Percentiles rank a stretch among this genome's conserved stretches.
These are phyloP conservation scores for Acleris cristana DNA, from an alignment of 2,888 invertebrate genomes.

Conservation along the genomic window DNA sequence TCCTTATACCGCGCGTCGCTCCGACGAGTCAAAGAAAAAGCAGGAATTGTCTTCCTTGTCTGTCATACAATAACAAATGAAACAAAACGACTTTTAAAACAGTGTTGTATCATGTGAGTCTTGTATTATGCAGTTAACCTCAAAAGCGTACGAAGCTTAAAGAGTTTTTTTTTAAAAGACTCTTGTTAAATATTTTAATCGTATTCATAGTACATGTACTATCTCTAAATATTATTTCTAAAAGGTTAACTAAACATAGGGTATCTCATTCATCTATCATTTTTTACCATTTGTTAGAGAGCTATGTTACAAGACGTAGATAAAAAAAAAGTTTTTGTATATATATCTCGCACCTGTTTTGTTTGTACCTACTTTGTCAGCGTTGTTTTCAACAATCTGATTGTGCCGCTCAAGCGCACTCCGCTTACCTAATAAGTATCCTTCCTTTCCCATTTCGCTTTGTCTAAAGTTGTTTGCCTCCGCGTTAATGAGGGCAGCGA, in stretches of 20 bases:
- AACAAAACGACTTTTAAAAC: not conserved
- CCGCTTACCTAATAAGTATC: slow-evolving; percentile 27
- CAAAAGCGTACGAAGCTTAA: no score
- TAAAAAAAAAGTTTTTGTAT: not conserved
- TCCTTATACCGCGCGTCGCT: slow-evolving; percentile 7
- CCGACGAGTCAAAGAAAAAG: not conserved
- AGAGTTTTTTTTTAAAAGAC: no score
- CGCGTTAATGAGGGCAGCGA: slow-evolving; percentile 37
- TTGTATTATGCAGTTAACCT: no score
- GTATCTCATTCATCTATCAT: no score
- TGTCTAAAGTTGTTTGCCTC: slow-evolving; percentile 35
- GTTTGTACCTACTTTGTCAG: not conserved
- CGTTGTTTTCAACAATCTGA: not conserved
- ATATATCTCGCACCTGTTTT: not conserved
- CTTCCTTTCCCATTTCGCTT: slow-evolving; percentile 32
- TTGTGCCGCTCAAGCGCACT: slow-evolving; percentile 8
- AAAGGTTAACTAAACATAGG: no score
- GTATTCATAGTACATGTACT: no score
- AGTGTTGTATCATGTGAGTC: not conserved
- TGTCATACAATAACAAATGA: no score
- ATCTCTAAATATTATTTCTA: no score
- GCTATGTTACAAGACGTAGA: no score
- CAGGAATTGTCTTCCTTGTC: not conserved
- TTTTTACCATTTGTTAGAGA: no score
- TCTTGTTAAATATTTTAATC: no score